Percentiles rank a stretch among this genome's conserved stretches.
Conservation (phyloP, 2,797 vertebrate species). For the Tadarida brasiliensis region DNA sequence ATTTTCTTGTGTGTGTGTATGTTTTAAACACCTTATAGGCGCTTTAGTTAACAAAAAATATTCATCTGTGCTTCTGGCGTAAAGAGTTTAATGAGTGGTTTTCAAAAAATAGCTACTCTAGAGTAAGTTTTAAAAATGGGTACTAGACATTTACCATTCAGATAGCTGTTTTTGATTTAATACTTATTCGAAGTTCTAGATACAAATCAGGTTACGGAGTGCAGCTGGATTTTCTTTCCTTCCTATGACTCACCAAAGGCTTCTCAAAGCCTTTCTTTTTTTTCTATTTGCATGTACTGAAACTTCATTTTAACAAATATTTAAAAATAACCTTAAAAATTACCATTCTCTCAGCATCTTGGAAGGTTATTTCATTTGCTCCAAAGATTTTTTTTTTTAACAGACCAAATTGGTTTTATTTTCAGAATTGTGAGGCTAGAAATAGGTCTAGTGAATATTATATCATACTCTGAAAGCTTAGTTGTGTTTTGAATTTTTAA, state of each 20-base stretch:
- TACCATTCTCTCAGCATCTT: conserved; percentile 65
- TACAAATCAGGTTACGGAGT: conserved; percentile 29
- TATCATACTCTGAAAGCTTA: conserved; percentile 46
- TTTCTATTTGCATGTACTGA: conserved; percentile 48
- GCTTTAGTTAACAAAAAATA: conserved; percentile 35
- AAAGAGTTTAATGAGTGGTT: conserved; percentile 59
- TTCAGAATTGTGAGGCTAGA: conserved; percentile 47
- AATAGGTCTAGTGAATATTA: conserved; percentile 54
- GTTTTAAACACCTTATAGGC: not conserved
- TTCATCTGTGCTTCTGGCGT: conserved; percentile 33
- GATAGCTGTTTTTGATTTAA: conserved; percentile 38
- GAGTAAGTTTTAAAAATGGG: conserved; percentile 63
- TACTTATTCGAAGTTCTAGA: conserved; percentile 18
- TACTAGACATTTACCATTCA: conserved; percentile 34
- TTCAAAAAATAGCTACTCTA: conserved; percentile 38
- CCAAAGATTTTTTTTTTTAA: conserved; percentile 47
- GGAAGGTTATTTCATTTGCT: conserved; percentile 66
- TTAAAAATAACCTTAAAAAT: conserved; percentile 72
- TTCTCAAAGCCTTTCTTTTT: conserved; percentile 71
- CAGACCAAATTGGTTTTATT: conserved; percentile 59
- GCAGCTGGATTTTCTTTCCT: conserved; percentile 61
- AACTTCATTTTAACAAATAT: conserved; percentile 80
- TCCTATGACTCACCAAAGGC: conserved; percentile 64
- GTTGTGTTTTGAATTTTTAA: conserved; percentile 60
- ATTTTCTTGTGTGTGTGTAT: not conserved